A percentile compares a stretch with the other conserved stretches of the same genome.
Evolutionary conservation across 1,140 invertebrate species (phyloP).

Genomic region (Drosophila rhopaloa): DNA sequence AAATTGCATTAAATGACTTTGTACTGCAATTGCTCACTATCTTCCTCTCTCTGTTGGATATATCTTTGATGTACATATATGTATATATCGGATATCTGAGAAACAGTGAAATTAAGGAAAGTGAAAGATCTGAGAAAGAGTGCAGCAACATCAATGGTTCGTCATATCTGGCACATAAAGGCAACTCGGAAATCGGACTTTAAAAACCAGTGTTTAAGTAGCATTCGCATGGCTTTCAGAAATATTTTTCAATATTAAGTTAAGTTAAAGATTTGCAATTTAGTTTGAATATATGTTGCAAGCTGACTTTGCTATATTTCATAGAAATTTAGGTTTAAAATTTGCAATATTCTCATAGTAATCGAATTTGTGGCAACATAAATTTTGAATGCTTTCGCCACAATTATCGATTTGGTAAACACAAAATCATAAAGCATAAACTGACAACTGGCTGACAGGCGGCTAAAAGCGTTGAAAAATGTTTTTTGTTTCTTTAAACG

Average conservation of each 20-base stretch:
- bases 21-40: constrained; percentile 56
- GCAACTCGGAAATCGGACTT: neutral
- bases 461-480: neutral
- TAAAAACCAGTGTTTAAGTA: too few relatives aligned
- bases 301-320: too few relatives aligned
- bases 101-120: constrained; percentile 2
- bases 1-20: constrained; percentile 79
- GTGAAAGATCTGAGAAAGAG: neutral
- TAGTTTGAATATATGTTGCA: too few relatives aligned
- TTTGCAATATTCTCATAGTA: too few relatives aligned
- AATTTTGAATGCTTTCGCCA: neutral
- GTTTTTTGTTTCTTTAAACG: neutral
- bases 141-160: neutral
- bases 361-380: neutral
- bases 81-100: constrained; percentile 11
- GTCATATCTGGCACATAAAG: constrained; percentile 55
- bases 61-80: neutral
- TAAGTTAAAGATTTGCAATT: too few relatives aligned
- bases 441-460: constrained; percentile 10
- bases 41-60: neutral
- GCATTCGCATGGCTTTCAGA: too few relatives aligned
- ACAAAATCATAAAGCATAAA: neutral
- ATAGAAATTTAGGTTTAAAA: too few relatives aligned
- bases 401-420: neutral
- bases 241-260: too few relatives aligned